Base-by-base conservation (phyloP, 2,797 vertebrate genomes). In the Syngnathus acus region DNA sequence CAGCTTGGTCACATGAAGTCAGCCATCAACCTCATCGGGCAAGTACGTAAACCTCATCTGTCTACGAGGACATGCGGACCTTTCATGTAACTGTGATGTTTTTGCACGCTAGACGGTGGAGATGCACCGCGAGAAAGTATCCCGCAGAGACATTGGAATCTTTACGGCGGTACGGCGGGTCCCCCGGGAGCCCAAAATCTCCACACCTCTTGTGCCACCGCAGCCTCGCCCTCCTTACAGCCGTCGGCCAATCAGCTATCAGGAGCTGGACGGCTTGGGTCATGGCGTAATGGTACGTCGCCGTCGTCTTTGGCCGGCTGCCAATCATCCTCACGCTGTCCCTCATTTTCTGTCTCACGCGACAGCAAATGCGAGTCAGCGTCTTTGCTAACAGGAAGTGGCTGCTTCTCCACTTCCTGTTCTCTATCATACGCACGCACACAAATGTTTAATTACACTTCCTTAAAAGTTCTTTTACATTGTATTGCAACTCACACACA, bases 101-200 rank as follows among this genome's bases (percentile, higher is more conserved):
- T 21, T 16, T 62, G 40, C 6, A 5, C 26, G 2, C 9, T 83
- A 97, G 94, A 92, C 90, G 2, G 90, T 95, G 65, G 92, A 90
- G 68, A 93, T 95, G 85, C 94, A 96, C 66, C 88, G 91, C 76
- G 94, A 96, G 84, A 97, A 95, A 66, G 94, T 96, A 64, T 88
- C 92, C 11, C 91, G 94, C 0, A 86, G 92, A 62, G 93, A 92
- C 82, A 95, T 96, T 0, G 94, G 95, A 0, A 74, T 62, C 0
- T 86, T 96, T 74, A 91, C 94, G 0, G 0, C 74, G 0, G 69
- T 77, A 63, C 90, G 84, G 83, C 84, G 77, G 66, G 81, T 92
- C 66, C 87, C 82, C 0, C 80, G 86, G 1, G 60, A 55, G 78
- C 90, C 90, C 72, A 94, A 92, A 84, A 66, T 96, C 63, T 55